phyloP scores from a whole-genome alignment of 2,888 invertebrate species.

The Stratiomys singularior region DNA sequence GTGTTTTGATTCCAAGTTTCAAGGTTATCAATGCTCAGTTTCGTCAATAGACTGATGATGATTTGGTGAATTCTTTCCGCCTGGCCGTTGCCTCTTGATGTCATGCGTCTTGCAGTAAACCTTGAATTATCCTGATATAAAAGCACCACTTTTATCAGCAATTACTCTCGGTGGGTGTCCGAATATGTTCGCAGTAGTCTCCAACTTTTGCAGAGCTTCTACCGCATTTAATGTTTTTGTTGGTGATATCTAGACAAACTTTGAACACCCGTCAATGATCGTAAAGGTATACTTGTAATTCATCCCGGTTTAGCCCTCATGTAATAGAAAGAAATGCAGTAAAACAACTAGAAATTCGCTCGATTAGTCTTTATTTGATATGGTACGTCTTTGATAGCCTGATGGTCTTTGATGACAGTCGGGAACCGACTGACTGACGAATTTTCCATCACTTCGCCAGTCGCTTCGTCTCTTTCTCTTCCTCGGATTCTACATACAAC shows the following conservation, averaged over 20 bases:
- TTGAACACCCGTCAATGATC: conserved; percentile 58
- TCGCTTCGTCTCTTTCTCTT: too few species aligned
- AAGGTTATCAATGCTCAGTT: conserved; percentile 46
- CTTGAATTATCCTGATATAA: conserved; percentile 48
- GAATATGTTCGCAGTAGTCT: conserved; percentile 47
- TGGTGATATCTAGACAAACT: conserved; percentile 54
- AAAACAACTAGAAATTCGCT: too few species aligned
- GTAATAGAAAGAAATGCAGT: too few species aligned
- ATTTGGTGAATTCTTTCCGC: conserved; percentile 49
- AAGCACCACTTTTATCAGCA: conserved; percentile 49
- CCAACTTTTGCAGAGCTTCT: conserved; percentile 49
- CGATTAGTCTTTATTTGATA: too few species aligned
- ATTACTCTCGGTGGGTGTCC: conserved; percentile 49
- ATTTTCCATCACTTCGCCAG: too few species aligned
- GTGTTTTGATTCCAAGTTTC: conserved; percentile 48
- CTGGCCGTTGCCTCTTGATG: conserved; percentile 51
- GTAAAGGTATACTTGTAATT: conserved; percentile 58
- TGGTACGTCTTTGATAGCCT: too few species aligned
- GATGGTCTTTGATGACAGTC: too few species aligned
- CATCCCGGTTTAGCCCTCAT: too few species aligned
- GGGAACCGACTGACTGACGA: too few species aligned
- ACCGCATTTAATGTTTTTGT: conserved; percentile 48
- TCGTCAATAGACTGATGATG: conserved; percentile 49
- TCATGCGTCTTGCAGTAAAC: conserved; percentile 47
- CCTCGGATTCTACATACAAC: too few species aligned